Evolutionary conservation across 2,113 vertebrate genomes (phyloP).

Genomic region (Lasiurus cinereus): DNA sequence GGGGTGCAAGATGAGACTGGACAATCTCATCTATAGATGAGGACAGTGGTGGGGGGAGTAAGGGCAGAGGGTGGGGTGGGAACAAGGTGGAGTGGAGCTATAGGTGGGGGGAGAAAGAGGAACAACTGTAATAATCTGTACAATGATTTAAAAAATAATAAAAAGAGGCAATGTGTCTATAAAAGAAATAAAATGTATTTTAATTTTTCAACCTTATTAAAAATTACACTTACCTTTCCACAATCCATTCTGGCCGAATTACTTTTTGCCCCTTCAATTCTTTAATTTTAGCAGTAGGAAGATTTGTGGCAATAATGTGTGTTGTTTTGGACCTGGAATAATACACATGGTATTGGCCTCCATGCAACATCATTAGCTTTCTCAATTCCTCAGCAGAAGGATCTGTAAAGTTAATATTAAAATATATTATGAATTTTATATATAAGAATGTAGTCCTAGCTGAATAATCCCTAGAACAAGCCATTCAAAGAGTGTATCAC

Average conservation of each 20-base stretch:
- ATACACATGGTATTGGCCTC: constrained; percentile 96
- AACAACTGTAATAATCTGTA: too few species aligned
- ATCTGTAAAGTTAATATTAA: constrained; percentile 86
- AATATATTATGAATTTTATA: not conserved
- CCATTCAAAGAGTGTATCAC: not conserved
- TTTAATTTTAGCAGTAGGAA: constrained; percentile 97
- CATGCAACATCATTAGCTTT: constrained; percentile 97
- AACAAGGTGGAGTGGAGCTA: too few species aligned
- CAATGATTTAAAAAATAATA: too few species aligned
- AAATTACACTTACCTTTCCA: constrained; percentile 92
- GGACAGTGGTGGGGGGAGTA: too few species aligned
- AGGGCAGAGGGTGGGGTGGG: too few species aligned
- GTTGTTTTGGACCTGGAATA: constrained; percentile 98
- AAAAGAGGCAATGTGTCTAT: not conserved
- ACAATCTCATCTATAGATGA: too few species aligned
- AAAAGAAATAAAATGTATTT: not conserved
- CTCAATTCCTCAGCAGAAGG: constrained; percentile 97
- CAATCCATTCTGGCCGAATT: constrained; percentile 96
- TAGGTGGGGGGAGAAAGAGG: too few species aligned
- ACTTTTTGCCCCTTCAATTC: constrained; percentile 96
- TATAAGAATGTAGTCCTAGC: not conserved
- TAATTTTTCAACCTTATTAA: constrained; percentile 12
- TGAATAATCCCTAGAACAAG: not conserved
- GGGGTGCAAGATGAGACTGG: too few species aligned
- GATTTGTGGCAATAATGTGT: constrained; percentile 97